These are phyloP conservation scores for Molothrus aeneus DNA, from an alignment of 2,797 vertebrate species.

Conservation along the genomic window DNA sequence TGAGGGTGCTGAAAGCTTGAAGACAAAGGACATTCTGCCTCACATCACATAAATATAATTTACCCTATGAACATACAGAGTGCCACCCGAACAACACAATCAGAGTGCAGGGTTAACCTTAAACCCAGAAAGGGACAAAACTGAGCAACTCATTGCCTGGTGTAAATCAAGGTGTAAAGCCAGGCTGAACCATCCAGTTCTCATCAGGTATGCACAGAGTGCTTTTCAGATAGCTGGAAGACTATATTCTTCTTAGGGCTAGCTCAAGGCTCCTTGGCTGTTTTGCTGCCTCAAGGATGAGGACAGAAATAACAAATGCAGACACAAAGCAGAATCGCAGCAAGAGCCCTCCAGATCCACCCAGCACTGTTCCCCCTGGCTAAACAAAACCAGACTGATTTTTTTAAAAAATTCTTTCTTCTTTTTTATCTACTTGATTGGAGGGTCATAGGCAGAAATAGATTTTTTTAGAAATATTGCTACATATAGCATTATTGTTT, in stretches of 20 bases:
- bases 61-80: background rate
- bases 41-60: background rate
- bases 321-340: background rate
- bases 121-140: background rate
- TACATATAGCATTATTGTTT: background rate
- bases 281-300: background rate
- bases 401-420: background rate
- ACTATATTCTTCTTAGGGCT: background rate
- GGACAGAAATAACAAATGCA: background rate
- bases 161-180: background rate
- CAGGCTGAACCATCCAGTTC: background rate
- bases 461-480: background rate
- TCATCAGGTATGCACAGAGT: background rate
- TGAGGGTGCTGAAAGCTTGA: background rate
- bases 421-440: background rate
- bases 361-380: background rate
- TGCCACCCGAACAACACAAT: background rate
- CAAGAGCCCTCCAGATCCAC: background rate
- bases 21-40: background rate
- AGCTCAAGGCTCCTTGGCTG: background rate
- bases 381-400: background rate
- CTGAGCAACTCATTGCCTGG: background rate
- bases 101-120: rapidly evolving
- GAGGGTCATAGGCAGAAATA: background rate
- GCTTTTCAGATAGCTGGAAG: background rate